phyloP scores from a whole-genome alignment of 30 jellyfish, hydroid and myxozoan genomes.

The Calvadosia cruxmelitensis region DNA sequence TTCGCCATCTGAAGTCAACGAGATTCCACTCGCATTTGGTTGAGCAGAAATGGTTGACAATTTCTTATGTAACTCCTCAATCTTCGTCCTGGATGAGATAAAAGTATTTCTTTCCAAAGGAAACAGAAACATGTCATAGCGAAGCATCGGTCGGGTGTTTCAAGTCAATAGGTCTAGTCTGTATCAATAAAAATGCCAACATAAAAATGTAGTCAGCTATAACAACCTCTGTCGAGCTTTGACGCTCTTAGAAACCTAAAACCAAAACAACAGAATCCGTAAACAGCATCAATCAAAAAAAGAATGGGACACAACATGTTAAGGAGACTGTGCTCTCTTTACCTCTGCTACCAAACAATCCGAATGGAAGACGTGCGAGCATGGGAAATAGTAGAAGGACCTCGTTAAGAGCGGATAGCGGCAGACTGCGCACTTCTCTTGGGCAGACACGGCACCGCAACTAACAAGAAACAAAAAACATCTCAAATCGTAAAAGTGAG shows the following conservation, averaged over 20 bases:
- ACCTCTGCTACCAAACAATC: slow-evolving; percentile 85
- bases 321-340: background rate
- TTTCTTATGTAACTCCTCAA: slow-evolving; percentile 47
- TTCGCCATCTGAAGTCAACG: background rate
- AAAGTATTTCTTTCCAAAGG: background rate
- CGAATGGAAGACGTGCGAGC: slow-evolving; percentile 89
- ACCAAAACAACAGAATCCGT: background rate
- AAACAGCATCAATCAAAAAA: too few relatives aligned
- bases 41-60: slow-evolving; percentile 19
- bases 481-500: background rate
- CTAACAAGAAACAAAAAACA: slow-evolving; percentile 21
- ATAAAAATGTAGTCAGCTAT: background rate
- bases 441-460: slow-evolving; percentile 80
- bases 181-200: too few relatives aligned
- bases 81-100: slow-evolving; percentile 24
- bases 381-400: slow-evolving; percentile 89
- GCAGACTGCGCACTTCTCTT: slow-evolving; percentile 90
- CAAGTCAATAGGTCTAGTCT: too few relatives aligned
- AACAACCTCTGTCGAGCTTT: slow-evolving; percentile 79
- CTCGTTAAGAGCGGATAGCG: slow-evolving; percentile 88
- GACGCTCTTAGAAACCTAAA: slow-evolving; percentile 52
- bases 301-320: background rate
- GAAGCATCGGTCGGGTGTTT: too few relatives aligned
- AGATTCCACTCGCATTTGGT: slow-evolving; percentile 7
- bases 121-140: too few relatives aligned